Percentiles rank a stretch among this genome's conserved stretches.
These are phyloP conservation scores for Rutpela maculata DNA, from an alignment of 2,888 invertebrate genomes.

Conservation along the genomic window DNA sequence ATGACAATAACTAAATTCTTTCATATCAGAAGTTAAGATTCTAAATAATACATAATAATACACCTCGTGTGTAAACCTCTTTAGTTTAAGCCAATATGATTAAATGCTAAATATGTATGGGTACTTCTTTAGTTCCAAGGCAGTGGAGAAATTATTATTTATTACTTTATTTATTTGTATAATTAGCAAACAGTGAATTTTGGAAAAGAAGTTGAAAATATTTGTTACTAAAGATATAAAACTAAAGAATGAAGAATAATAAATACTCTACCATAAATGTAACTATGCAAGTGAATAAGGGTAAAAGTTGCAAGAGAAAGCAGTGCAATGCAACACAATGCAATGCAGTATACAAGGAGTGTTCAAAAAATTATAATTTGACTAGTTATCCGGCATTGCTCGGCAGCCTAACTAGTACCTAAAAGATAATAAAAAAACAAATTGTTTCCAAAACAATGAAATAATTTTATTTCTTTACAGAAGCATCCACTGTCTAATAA, in stretches of 20 bases:
- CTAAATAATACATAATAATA: not conserved
- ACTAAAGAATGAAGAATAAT: not conserved
- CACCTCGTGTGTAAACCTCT: too few species aligned
- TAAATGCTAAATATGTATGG: slow-evolving; percentile 28
- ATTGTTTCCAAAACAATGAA: too few species aligned
- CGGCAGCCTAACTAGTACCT: too few species aligned
- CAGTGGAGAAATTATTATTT: slow-evolving; percentile 24
- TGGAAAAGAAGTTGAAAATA: not conserved
- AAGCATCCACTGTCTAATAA: too few species aligned
- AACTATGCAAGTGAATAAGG: not conserved
- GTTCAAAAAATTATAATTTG: too few species aligned
- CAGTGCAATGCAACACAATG: not conserved
- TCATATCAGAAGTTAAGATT: not conserved
- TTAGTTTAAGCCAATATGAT: not conserved
- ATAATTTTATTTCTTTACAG: too few species aligned
- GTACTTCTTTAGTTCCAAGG: slow-evolving; percentile 36
- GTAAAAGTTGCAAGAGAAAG: not conserved
- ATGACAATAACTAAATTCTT: not conserved
- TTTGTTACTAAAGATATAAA: not conserved
- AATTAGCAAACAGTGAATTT: not conserved
- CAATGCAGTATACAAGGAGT: not conserved
- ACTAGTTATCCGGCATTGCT: too few species aligned
- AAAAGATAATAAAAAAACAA: too few species aligned
- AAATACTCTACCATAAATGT: not conserved
- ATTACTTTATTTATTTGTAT: not conserved